phyloP scores from a whole-genome alignment of 2,797 vertebrate genomes.

The Acomys russatus region DNA sequence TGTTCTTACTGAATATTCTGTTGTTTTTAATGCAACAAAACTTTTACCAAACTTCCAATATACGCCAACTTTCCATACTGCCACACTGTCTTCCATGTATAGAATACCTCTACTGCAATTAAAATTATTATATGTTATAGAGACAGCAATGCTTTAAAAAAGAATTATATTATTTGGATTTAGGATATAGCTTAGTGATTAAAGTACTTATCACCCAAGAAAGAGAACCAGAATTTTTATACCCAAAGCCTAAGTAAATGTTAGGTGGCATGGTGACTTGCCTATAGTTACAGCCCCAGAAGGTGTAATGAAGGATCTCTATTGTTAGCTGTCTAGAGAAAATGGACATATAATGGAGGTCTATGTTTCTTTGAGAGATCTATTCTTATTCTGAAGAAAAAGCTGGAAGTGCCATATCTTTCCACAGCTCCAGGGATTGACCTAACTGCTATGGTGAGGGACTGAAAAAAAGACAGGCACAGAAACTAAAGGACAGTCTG shows the following conservation, averaged over 20 bases:
- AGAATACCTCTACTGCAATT: conserved; percentile 64
- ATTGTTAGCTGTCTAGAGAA: not conserved
- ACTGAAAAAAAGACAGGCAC: not conserved
- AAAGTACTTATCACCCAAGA: not conserved
- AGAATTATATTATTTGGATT: conserved; percentile 19
- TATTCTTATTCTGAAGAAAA: not conserved
- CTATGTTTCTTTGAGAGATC: not conserved
- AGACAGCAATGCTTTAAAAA: conserved; percentile 66
- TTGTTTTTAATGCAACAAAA: conserved; percentile 80
- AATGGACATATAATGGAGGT: not conserved
- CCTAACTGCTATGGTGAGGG: not conserved
- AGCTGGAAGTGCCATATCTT: not conserved
- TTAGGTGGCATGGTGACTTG: not conserved
- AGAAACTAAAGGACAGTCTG: not conserved
- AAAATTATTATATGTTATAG: conserved; percentile 77
- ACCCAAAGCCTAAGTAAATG: not conserved
- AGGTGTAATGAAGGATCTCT: not conserved
- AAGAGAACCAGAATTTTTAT: not conserved
- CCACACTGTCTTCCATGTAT: conserved; percentile 72
- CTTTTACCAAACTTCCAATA: conserved; percentile 74
- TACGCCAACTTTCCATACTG: conserved; percentile 69
- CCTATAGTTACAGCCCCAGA: not conserved
- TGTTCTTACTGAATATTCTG: conserved; percentile 78
- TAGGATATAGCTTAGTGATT: not conserved
- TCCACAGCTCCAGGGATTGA: not conserved